Base-by-base conservation (phyloP, 2,113 vertebrate species). In the Clarias gariepinus region DNA sequence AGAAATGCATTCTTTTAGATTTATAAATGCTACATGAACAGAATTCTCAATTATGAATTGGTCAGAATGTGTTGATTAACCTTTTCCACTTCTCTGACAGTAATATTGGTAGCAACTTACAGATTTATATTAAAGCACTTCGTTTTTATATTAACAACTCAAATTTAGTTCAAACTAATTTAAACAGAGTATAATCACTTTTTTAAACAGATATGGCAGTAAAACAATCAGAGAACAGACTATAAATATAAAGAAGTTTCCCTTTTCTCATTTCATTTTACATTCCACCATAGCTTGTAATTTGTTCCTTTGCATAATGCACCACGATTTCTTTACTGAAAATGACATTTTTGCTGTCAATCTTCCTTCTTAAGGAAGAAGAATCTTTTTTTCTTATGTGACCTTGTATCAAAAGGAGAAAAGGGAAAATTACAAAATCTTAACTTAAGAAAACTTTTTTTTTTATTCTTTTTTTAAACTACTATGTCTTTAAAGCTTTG, bases 371-470 rank as follows among this genome's bases (percentile, higher is more conserved):
- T 53, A 90, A 86, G 86, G 78, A 73, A 83, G 36, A 81, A 25
- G 80, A 53, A 21, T 36, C n/a, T 28, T 81, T 36, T 81, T 78
- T 66, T 87, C 91, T 91, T 86, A 82, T 91, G 89, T 92, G 91
- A 93, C 93, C 93, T 93, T 92, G 69, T 71, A 85, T 36, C 57
- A 79, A 82, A 53, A 82, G 41, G 61, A 41, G 53, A 28, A 53
- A 57, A 71, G 91, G 12, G 91, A 85, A 93, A 94, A 92, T 91
- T 89, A 91, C 89, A 89, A 92, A 91, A 92, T 89, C 91, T 89
- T 93, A 91, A 87, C 93, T 94, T 90, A 94, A 90, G 88, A 66
- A 81, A 74, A 81, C 21, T 21, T 90, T 82, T 1, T 90, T 91
- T 92, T 90, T 28, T n/a, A n/a, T n/a, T 18, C 7, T 18, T 89